These are phyloP conservation scores for Rhizomys pruinosus DNA, from an alignment of 2,113 vertebrate genomes.

Conservation along the genomic window DNA sequence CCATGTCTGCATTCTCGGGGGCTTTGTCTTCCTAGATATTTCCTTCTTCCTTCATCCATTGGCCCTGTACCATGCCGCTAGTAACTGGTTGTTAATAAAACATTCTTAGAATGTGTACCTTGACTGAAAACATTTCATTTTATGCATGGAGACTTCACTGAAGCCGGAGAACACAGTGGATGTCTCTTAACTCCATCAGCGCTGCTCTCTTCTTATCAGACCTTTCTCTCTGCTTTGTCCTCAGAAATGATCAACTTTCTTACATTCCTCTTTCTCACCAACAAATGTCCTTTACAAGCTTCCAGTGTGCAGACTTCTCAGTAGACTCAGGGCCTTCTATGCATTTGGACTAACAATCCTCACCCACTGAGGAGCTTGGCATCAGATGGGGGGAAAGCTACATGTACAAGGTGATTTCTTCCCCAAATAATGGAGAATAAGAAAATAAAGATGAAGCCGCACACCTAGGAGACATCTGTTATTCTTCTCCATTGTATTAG, in stretches of 20 bases:
- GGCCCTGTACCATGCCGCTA: neutral
- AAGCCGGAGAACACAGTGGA: neutral
- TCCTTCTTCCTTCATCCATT: conserved; percentile 43
- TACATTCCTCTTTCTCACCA: neutral
- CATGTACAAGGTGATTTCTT: neutral
- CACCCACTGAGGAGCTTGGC: neutral
- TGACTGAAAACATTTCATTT: neutral
- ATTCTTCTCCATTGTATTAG: neutral
- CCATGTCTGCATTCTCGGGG: conserved; percentile 11
- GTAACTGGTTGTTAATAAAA: conserved; percentile 38
- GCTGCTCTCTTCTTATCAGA: neutral
- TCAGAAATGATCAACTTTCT: neutral
- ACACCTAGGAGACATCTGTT: neutral
- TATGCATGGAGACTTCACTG: conserved; percentile 8
- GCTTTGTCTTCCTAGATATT: conserved; percentile 14
- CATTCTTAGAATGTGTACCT: conserved; percentile 11
- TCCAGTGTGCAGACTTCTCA: neutral
- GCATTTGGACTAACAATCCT: neutral
- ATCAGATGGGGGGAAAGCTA: conserved; percentile 9
- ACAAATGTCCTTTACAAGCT: neutral
- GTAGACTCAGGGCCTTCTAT: neutral
- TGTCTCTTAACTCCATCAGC: neutral
- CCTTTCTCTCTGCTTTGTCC: neutral
- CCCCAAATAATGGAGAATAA: conserved; percentile 31
- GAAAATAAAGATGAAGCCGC: conserved; percentile 2